These are phyloP conservation scores for Catostomus latipinnis DNA, from an alignment of 2,797 vertebrate species.

Conservation along the genomic window DNA sequence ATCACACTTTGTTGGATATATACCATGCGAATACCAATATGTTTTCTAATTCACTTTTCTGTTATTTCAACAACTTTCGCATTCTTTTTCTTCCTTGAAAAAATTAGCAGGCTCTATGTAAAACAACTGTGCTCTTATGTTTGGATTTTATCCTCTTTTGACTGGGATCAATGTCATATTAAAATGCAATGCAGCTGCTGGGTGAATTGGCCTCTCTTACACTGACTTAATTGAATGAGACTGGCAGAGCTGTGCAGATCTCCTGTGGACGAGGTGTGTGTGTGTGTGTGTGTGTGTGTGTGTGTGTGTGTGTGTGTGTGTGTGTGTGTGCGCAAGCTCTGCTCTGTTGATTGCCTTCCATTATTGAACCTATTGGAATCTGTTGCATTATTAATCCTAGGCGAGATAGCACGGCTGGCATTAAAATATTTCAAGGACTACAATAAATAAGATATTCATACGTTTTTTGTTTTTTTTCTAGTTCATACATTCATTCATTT, in stretches of 20 bases:
- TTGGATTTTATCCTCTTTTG: constrained; percentile 45
- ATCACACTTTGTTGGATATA: background rate
- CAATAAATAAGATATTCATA: constrained; percentile 72
- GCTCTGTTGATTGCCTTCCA: constrained; percentile 71
- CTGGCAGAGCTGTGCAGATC: constrained; percentile 41
- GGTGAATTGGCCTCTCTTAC: constrained; percentile 49
- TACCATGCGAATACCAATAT: background rate
- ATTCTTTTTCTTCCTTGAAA: background rate
- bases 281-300: constrained; percentile 50
- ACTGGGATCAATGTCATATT: constrained; percentile 59
- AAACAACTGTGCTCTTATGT: constrained; percentile 33
- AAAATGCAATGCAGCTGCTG: constrained; percentile 49
- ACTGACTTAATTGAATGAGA: constrained; percentile 60
- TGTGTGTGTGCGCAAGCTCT: constrained; percentile 54
- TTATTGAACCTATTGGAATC: constrained; percentile 72
- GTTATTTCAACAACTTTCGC: background rate
- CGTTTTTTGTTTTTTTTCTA: constrained; percentile 59
- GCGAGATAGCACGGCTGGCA: constrained; percentile 60
- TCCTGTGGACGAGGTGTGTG: constrained; percentile 52
- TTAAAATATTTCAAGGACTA: constrained; percentile 69
- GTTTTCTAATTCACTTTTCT: background rate
- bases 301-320: constrained; percentile 57
- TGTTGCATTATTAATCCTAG: constrained; percentile 72
- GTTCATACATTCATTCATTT: constrained; percentile 69
- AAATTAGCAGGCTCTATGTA: constrained; percentile 33